phyloP scores from a whole-genome alignment of 2,113 vertebrate species.

The chimpanzee (Pan troglodytes) region NHGRI_mPanTro3-v2.1_pri NC_072409.2:113612501-113613000 shows the following conservation, averaged over 20 bases:
- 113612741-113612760: background rate
- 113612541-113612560: background rate
- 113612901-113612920: slow-evolving; percentile 38
- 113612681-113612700: background rate
- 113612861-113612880: background rate
- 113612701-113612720: background rate
- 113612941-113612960: background rate
- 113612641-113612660: background rate
- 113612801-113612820: background rate
- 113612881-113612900: background rate
- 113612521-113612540: background rate
- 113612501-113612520: background rate
- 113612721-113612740: background rate
- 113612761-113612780: background rate
- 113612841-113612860: background rate
- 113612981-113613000: background rate
- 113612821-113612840: background rate
- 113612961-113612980: background rate
- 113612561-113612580: background rate
- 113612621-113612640: background rate
- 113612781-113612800: background rate
- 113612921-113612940: slow-evolving; percentile 49
- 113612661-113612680: background rate
- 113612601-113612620: background rate
- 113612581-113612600: background rate